phyloP scores from a whole-genome alignment of 2,797 vertebrate genomes.

The Danionella dracula region DNA sequence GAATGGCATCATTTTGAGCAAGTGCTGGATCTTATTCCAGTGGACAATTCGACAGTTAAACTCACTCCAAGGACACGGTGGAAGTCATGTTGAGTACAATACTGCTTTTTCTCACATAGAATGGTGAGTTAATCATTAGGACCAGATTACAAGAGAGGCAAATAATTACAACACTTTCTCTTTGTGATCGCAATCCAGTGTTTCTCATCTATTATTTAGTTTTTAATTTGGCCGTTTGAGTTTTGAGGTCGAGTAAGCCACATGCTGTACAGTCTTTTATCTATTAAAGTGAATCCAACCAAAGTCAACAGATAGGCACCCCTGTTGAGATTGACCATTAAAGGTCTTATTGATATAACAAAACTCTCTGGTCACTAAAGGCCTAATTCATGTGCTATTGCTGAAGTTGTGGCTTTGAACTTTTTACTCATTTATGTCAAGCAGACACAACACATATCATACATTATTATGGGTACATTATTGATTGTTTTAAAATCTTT shows the following conservation, averaged over 20 bases:
- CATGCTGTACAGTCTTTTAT: constrained; percentile 73
- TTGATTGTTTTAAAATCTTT: constrained; percentile 35
- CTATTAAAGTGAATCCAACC: constrained; percentile 72
- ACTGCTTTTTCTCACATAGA: no score
- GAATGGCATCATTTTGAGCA: no score
- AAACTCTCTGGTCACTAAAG: constrained; percentile 66
- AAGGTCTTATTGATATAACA: constrained; percentile 73
- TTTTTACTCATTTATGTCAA: constrained; percentile 62
- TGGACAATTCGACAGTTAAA: constrained; percentile 34
- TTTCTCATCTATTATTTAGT: constrained; percentile 80
- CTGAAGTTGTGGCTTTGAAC: constrained; percentile 60
- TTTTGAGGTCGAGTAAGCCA: constrained; percentile 70
- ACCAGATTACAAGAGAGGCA: constrained; percentile 63
- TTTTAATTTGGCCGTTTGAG: constrained; percentile 80
- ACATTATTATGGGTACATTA: constrained; percentile 7
- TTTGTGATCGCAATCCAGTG: constrained; percentile 61
- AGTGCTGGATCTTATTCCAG: constrained; percentile 8
- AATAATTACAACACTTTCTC: constrained; percentile 72
- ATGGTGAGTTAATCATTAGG: no score
- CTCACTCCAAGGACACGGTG: constrained; percentile 8
- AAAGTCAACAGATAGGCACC: constrained; percentile 65
- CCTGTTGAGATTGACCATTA: constrained; percentile 71
- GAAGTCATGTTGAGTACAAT: not conserved
- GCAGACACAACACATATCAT: constrained; percentile 22
- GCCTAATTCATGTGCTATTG: constrained; percentile 73